These are phyloP conservation scores for Strix occidentalis DNA, from an alignment of 2,797 vertebrate species.

Conservation along the genomic window DNA sequence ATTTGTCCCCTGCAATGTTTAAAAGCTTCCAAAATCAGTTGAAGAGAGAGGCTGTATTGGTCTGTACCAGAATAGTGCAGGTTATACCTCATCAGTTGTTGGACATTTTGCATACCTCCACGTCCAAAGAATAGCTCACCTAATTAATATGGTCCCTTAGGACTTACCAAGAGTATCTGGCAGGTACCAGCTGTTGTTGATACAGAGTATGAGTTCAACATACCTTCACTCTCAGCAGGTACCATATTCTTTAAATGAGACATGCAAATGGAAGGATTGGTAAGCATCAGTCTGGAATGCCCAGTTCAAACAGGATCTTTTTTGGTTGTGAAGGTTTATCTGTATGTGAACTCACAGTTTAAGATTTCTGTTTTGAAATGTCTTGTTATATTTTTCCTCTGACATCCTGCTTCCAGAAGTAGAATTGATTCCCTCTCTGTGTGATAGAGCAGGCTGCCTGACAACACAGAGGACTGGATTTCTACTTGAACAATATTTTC, in stretches of 20 bases:
- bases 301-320: background rate
- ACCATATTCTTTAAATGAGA: background rate
- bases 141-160: constrained; percentile 18
- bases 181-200: constrained; percentile 33
- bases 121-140: background rate
- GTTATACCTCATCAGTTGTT: background rate
- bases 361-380: background rate
- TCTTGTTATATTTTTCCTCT: background rate
- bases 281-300: background rate
- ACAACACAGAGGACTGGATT: background rate
- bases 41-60: background rate
- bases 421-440: background rate
- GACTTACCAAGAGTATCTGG: background rate
- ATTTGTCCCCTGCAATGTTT: background rate
- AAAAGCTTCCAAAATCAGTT: background rate
- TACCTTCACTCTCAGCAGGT: constrained; percentile 1
- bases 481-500: background rate
- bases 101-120: background rate
- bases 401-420: background rate
- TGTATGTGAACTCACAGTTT: background rate
- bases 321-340: background rate
- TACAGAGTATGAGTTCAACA: background rate
- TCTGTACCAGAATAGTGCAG: background rate
- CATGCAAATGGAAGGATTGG: background rate
- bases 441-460: background rate